Evolutionary conservation across 1,140 invertebrate genomes (phyloP).

Genomic region (Drosophila takahashii): DNA sequence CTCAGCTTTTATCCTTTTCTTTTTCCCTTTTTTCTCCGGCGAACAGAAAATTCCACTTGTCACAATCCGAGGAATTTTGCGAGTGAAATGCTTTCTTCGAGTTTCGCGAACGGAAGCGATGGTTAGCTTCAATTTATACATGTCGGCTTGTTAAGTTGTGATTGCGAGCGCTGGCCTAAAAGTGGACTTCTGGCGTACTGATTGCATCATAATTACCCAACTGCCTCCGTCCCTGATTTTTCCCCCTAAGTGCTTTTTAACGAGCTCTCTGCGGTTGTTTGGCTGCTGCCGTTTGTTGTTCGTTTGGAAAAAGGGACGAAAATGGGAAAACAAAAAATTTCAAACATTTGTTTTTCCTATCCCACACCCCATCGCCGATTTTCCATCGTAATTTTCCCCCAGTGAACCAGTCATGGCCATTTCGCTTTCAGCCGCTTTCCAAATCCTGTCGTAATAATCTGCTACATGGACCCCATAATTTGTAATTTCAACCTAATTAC

Average conservation of each 20-base stretch:
- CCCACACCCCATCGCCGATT: neutral
- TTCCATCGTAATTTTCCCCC: conserved; percentile 9
- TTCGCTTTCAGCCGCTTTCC: too few species aligned
- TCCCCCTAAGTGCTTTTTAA: conserved; percentile 76
- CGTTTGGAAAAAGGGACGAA: conserved; percentile 23
- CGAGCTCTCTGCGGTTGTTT: conserved; percentile 55
- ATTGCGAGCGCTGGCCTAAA: conserved; percentile 49
- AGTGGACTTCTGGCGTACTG: conserved; percentile 42
- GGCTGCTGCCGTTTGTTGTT: conserved; percentile 30
- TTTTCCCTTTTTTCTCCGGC: neutral
- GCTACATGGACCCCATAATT: conserved; percentile 77
- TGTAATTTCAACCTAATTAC: conserved; percentile 82
- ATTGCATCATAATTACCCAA: conserved; percentile 79
- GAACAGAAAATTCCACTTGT: conserved; percentile 28
- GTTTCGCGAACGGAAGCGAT: conserved; percentile 6
- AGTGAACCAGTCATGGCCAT: conserved; percentile 44
- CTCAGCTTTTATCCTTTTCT: too few species aligned
- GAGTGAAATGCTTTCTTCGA: conserved; percentile 4
- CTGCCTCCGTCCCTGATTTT: conserved; percentile 28
- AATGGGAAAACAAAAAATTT: conserved; percentile 23
- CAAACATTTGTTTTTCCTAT: conserved; percentile 39
- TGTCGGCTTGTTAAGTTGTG: conserved; percentile 66
- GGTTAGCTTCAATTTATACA: conserved; percentile 57
- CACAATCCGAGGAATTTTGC: conserved; percentile 16
- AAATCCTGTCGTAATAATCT: conserved; percentile 77